These are phyloP conservation scores for Erpetoichthys calabaricus DNA, from an alignment of 2,797 vertebrate genomes.

Conservation along the genomic window DNA sequence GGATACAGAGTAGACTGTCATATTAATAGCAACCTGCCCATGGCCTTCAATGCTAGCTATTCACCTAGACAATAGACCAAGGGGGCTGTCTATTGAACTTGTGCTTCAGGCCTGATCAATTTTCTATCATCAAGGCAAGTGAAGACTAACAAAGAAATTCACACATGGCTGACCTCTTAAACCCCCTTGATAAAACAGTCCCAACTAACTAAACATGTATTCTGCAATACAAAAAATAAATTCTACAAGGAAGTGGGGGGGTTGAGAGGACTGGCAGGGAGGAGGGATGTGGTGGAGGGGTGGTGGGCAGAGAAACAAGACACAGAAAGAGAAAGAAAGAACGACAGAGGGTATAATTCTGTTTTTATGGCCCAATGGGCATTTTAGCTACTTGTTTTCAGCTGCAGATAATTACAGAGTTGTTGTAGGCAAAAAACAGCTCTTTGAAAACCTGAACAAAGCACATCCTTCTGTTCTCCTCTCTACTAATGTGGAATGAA, in stretches of 20 bases:
- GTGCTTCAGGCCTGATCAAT: conserved; percentile 80
- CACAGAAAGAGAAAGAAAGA: conserved; percentile 20
- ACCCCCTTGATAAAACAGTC: conserved; percentile 63
- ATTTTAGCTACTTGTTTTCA: conserved; percentile 82
- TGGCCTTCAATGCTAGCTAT: conserved; percentile 68
- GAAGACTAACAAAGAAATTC: conserved; percentile 66
- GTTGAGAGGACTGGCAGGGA: conserved; percentile 18
- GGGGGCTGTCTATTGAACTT: conserved; percentile 73
- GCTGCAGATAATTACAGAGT: conserved; percentile 76
- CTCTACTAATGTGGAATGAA: background rate
- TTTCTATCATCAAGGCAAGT: conserved; percentile 78
- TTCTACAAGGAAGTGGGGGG: conserved; percentile 50
- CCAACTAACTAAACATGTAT: conserved; percentile 68
- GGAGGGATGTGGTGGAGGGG: conserved; percentile 12
- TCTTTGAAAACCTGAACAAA: conserved; percentile 13
- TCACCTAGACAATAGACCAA: conserved; percentile 71
- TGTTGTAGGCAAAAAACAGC: conserved; percentile 26
- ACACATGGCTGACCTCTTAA: conserved; percentile 66
- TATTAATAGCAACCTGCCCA: conserved; percentile 84
- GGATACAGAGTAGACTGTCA: conserved; percentile 79
- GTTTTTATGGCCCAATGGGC: conserved; percentile 69
- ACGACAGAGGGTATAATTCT: conserved; percentile 64
- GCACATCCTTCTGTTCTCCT: conserved; percentile 17
- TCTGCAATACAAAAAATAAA: conserved; percentile 34
- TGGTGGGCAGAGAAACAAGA: background rate